These are phyloP conservation scores for Brachyptera risi DNA, from an alignment of 2,888 invertebrate genomes.

Conservation along the genomic window DNA sequence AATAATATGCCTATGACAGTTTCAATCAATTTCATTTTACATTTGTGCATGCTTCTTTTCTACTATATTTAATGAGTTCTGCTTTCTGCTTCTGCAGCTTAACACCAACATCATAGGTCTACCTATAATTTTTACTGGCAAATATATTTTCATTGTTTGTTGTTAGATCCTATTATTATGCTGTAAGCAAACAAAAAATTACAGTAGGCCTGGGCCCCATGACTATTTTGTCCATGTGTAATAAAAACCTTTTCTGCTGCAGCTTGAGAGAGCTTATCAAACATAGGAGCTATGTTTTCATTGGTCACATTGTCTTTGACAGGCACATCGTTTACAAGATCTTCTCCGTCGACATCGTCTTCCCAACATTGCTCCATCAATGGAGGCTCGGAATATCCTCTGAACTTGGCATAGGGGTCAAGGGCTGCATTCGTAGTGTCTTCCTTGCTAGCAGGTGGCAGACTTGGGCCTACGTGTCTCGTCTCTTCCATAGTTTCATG, in stretches of 20 bases:
- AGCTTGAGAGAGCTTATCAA: conserved; percentile 44
- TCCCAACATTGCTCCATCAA: conserved; percentile 45
- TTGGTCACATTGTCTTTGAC: conserved; percentile 26
- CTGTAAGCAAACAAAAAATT: too few relatives aligned
- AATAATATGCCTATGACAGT: too few relatives aligned
- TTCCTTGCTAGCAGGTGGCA: background rate
- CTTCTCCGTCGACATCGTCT: conserved; percentile 42
- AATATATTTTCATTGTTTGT: too few relatives aligned
- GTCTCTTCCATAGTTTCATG: background rate
- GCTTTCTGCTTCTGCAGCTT: too few relatives aligned
- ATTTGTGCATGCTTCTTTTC: too few relatives aligned
- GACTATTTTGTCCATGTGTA: too few relatives aligned
- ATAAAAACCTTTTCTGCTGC: conserved; percentile 29
- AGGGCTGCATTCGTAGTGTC: background rate
- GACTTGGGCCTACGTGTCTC: background rate
- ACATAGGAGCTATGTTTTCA: conserved; percentile 33
- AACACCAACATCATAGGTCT: too few relatives aligned
- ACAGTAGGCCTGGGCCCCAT: too few relatives aligned
- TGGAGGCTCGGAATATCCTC: background rate
- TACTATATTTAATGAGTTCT: too few relatives aligned
- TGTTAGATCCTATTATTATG: too few relatives aligned
- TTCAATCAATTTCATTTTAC: too few relatives aligned
- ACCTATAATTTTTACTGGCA: too few relatives aligned
- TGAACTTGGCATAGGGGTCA: background rate
- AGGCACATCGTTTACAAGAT: conserved; percentile 42